Conservation (phyloP, 2,113 vertebrate genomes). For the Atherinomorus stipes region DNA sequence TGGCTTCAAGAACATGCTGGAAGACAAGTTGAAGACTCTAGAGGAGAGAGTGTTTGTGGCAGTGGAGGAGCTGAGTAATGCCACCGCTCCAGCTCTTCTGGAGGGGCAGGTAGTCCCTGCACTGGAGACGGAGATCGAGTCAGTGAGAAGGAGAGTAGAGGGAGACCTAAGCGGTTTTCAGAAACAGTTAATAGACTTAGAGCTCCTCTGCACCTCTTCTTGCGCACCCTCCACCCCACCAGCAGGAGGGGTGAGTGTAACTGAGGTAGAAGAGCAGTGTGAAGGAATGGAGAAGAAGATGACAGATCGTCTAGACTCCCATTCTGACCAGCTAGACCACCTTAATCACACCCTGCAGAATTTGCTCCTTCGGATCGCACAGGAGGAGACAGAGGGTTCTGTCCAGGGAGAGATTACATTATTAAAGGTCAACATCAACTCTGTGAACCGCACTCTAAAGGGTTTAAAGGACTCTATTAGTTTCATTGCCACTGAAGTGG, state of each 20-base stretch:
- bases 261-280: slow-evolving; percentile 85
- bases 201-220: slow-evolving; percentile 89
- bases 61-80: slow-evolving; percentile 86
- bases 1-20: slow-evolving; percentile 86
- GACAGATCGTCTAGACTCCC: slow-evolving; percentile 85
- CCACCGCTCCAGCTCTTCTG: slow-evolving; percentile 78
- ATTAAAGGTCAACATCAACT: slow-evolving; percentile 95
- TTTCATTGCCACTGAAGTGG: slow-evolving; percentile 87
- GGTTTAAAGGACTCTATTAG: slow-evolving; percentile 94
- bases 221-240: slow-evolving; percentile 79
- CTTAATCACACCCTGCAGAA: slow-evolving; percentile 90
- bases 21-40: slow-evolving; percentile 91
- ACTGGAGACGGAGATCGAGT: slow-evolving; percentile 88
- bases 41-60: slow-evolving; percentile 90
- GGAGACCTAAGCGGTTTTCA: slow-evolving; percentile 87
- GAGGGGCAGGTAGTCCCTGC: slow-evolving; percentile 87
- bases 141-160: slow-evolving; percentile 80
- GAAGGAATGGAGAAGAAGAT: slow-evolving; percentile 87
- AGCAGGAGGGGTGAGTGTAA: slow-evolving; percentile 74
- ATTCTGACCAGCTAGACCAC: slow-evolving; percentile 82
- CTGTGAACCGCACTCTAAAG: slow-evolving; percentile 92
- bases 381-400: slow-evolving; percentile 80
- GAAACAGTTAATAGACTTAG: slow-evolving; percentile 86
- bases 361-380: slow-evolving; percentile 86
- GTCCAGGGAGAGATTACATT: slow-evolving; percentile 96